phyloP scores from a whole-genome alignment of 2,888 invertebrate species.

The Cosmorhoe ocellata region DNA sequence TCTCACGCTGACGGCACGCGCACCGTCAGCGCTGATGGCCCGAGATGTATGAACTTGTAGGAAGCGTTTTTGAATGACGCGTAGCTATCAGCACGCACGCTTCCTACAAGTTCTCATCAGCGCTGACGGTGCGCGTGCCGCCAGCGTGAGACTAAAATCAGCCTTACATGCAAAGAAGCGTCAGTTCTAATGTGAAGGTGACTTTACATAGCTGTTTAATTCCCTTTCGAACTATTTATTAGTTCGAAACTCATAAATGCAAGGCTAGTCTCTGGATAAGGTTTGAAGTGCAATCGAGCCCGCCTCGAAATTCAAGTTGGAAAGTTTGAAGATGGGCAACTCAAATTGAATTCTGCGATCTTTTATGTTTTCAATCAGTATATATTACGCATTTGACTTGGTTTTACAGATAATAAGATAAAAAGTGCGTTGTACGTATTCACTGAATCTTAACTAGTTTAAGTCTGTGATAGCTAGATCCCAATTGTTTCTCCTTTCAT shows the following conservation, averaged over 20 bases:
- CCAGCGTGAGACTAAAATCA: no score
- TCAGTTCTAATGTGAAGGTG: no score
- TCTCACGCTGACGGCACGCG: no score
- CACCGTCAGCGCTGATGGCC: no score
- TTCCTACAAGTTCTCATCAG: no score
- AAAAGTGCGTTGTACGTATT: slow-evolving; percentile 13
- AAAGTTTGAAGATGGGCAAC: slow-evolving; percentile 30
- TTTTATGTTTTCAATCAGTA: slow-evolving; percentile 36
- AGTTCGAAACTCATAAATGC: slow-evolving; percentile 21
- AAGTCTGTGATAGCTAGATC: not conserved
- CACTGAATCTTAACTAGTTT: not conserved
- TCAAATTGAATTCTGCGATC: slow-evolving; percentile 30
- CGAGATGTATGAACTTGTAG: no score
- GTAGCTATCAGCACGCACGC: no score
- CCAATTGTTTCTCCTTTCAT: no score
- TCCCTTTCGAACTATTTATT: not conserved
- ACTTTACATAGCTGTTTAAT: no score
- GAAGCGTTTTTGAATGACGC: no score
- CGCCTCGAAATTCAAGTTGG: slow-evolving; percentile 20
- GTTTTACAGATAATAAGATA: slow-evolving; percentile 22
- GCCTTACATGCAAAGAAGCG: no score
- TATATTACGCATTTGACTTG: slow-evolving; percentile 28
- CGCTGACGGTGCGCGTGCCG: no score
- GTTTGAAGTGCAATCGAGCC: slow-evolving; percentile 27
- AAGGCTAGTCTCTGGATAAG: slow-evolving; percentile 20